Evolutionary conservation across 2,797 vertebrate genomes (phyloP).

Genomic region (Gallinago nigripennis): DNA sequence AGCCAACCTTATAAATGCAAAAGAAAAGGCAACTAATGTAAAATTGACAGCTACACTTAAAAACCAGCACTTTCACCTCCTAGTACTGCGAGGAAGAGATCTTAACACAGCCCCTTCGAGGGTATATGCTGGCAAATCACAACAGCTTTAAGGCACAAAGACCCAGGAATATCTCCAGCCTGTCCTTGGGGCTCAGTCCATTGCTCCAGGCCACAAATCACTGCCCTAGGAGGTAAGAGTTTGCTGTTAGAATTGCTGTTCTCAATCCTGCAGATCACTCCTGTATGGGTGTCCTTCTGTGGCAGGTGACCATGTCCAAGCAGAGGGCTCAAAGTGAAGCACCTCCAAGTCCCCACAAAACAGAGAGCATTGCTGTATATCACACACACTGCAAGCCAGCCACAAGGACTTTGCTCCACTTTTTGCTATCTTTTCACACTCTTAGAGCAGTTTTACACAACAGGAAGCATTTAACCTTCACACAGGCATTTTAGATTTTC

Average conservation of each 20-base stretch:
- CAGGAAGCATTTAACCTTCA: not conserved
- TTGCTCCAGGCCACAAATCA: not conserved
- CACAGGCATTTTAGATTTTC: not conserved
- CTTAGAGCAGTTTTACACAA: not conserved
- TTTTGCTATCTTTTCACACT: not conserved
- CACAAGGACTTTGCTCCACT: not conserved
- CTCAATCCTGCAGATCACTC: not conserved
- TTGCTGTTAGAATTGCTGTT: not conserved
- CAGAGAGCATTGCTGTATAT: not conserved
- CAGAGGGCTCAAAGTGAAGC: not conserved
- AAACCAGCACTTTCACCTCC: not conserved
- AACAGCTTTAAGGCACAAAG: not conserved
- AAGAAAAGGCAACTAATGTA: not conserved
- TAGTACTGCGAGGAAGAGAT: not conserved
- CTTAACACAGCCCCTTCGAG: not conserved
- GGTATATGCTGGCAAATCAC: not conserved
- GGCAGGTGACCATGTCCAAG: not conserved
- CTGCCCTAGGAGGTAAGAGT: not conserved
- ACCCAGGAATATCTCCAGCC: not conserved
- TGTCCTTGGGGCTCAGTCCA: not conserved
- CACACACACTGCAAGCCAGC: not conserved
- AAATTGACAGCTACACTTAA: not conserved
- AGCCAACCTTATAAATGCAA: not conserved
- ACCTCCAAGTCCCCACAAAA: not conserved
- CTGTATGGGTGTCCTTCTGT: fast-evolving